Percentiles rank a stretch among this genome's conserved stretches.
Conservation (phyloP, 2,797 vertebrate species). For the Hypotaenidia philippensis region DNA sequence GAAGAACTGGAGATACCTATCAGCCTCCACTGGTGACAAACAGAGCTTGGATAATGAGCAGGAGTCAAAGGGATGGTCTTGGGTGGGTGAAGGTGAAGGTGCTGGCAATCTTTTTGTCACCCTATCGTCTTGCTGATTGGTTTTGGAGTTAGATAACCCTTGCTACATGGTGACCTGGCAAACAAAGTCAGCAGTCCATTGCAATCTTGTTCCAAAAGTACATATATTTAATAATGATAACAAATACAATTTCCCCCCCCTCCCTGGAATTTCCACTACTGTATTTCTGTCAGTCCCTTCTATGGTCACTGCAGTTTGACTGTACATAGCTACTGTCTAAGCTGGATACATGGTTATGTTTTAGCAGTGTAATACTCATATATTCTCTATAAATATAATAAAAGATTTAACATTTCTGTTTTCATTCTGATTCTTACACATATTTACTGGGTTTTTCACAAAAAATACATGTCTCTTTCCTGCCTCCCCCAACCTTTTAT, state of each 20-base stretch:
- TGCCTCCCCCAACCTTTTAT: slow-evolving; percentile 27
- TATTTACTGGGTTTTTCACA: slow-evolving; percentile 55
- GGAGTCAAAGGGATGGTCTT: background rate
- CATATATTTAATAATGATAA: slow-evolving; percentile 63
- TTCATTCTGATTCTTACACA: slow-evolving; percentile 55
- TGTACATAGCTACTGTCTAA: slow-evolving; percentile 48
- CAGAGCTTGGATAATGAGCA: background rate
- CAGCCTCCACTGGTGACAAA: background rate
- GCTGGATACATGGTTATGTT: slow-evolving; percentile 28
- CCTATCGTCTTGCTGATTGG: background rate
- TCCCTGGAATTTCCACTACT: background rate
- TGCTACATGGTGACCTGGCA: background rate
- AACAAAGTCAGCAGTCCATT: slow-evolving; percentile 69
- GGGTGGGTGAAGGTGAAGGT: background rate
- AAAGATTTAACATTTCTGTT: slow-evolving; percentile 59
- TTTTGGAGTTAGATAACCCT: background rate
- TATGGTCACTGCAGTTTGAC: slow-evolving; percentile 7
- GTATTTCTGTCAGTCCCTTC: background rate
- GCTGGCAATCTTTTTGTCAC: background rate
- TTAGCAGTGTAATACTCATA: slow-evolving; percentile 49
- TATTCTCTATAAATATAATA: slow-evolving; percentile 74
- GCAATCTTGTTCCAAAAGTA: slow-evolving; percentile 73
- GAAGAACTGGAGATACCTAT: background rate
- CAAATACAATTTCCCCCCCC: slow-evolving; percentile 31
- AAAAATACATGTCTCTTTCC: slow-evolving; percentile 42